phyloP scores from a whole-genome alignment of 2,888 invertebrate species.

The Plebejus anna region DNA sequence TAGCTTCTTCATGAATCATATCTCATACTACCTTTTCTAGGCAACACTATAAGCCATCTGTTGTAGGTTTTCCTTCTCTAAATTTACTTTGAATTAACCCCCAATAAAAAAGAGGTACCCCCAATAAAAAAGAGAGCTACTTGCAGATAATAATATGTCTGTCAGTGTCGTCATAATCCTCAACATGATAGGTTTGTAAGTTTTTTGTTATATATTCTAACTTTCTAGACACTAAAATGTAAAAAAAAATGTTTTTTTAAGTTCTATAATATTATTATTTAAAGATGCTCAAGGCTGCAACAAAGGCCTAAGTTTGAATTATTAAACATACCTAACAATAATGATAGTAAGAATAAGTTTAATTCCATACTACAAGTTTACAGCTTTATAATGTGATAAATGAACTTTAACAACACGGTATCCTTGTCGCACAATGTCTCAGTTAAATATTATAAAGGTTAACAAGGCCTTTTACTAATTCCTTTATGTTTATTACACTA shows the following conservation, averaged over 20 bases:
- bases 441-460: conserved; percentile 27
- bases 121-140: background rate
- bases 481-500: background rate
- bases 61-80: background rate
- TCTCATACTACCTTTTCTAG: background rate
- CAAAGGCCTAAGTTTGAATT: background rate
- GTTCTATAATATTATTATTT: no score
- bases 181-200: background rate
- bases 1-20: background rate
- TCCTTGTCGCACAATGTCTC: conserved; percentile 37
- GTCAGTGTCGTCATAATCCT: background rate
- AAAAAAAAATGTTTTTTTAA: no score
- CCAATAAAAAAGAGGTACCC: background rate
- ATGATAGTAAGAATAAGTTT: background rate
- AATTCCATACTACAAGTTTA: background rate
- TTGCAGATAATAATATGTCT: background rate
- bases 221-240: no score
- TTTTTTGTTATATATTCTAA: no score
- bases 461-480: conserved; percentile 26
- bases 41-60: background rate
- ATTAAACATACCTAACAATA: background rate
- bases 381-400: conserved; percentile 27
- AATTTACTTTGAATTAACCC: background rate
- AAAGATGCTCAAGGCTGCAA: background rate
- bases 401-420: conserved; percentile 35